Percentiles rank a stretch among this genome's conserved stretches.
These are phyloP conservation scores for Orius insidiosus DNA, from an alignment of 1,140 invertebrate species.

Conservation along the genomic window DNA sequence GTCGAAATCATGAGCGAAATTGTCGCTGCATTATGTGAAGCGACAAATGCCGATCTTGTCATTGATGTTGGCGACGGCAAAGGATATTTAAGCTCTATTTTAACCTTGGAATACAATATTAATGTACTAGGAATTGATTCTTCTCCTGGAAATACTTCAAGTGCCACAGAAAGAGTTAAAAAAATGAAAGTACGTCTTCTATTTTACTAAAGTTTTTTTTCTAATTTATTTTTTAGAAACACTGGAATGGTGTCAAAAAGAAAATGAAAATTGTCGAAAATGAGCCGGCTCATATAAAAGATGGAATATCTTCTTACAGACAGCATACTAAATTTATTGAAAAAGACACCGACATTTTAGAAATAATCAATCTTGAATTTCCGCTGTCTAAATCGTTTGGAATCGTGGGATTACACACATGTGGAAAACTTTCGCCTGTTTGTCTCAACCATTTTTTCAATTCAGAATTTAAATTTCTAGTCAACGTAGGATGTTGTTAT, in stretches of 20 bases:
- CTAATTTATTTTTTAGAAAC: constrained; percentile 14
- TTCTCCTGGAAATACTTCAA: constrained; percentile 38
- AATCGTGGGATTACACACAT: constrained; percentile 63
- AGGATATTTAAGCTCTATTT: constrained; percentile 58
- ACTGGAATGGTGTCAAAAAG: constrained; percentile 15
- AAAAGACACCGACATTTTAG: constrained; percentile 29
- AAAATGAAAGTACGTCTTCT: constrained; percentile 35
- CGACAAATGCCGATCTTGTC: constrained; percentile 28
- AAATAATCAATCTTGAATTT: constrained; percentile 32
- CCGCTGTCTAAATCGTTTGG: constrained; percentile 10
- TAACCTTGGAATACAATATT: constrained; percentile 49
- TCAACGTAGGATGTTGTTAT: constrained; percentile 82
- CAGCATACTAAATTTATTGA: constrained; percentile 17
- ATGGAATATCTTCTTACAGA: background rate
- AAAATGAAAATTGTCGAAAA: constrained; percentile 10
- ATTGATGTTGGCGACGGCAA: constrained; percentile 76
- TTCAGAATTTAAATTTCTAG: constrained; percentile 37
- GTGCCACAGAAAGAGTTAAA: constrained; percentile 39
- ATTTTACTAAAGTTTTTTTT: background rate
- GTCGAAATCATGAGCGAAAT: constrained; percentile 41
- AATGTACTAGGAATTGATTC: constrained; percentile 66
- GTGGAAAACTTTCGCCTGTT: constrained; percentile 63
- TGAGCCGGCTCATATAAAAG: background rate
- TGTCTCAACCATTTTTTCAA: constrained; percentile 55
- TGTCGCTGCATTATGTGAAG: constrained; percentile 27